Conservation (phyloP, 1,140 invertebrate species). For the Temnothorax curvispinosus region DNA sequence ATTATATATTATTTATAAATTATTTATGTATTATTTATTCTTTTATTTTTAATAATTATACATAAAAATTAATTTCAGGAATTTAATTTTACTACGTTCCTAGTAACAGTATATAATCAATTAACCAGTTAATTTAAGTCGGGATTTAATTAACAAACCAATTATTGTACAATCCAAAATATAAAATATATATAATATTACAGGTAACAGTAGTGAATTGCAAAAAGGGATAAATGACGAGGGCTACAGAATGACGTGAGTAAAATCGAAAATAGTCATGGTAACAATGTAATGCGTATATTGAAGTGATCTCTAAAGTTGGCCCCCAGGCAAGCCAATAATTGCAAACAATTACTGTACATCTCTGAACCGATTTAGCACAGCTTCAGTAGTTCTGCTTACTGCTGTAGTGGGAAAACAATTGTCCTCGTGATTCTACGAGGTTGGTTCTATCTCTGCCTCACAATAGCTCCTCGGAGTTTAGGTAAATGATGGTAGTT, state of each 20-base stretch:
- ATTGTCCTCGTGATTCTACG: constrained; percentile 74
- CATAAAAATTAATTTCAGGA: neutral
- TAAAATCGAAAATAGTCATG: constrained; percentile 42
- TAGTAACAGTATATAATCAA: neutral
- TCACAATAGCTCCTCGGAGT: constrained; percentile 72
- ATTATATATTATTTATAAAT: neutral
- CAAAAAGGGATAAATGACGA: neutral
- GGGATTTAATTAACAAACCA: neutral
- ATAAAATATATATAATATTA: neutral
- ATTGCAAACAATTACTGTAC: constrained; percentile 78
- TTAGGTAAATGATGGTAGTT: constrained; percentile 83
- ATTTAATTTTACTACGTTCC: neutral
- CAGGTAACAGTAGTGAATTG: neutral
- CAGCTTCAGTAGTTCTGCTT: constrained; percentile 62
- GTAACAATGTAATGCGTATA: constrained; percentile 69
- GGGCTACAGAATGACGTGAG: neutral
- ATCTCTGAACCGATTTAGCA: constrained; percentile 68
- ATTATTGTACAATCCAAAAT: neutral
- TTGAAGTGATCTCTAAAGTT: constrained; percentile 72
- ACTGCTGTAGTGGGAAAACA: constrained; percentile 72
- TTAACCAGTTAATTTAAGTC: neutral
- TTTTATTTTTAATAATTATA: neutral
- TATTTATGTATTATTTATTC: neutral
- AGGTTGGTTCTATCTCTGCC: constrained; percentile 70
- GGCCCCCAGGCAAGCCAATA: constrained; percentile 71